Evolutionary conservation across 1,140 invertebrate genomes (phyloP).

Genomic region (Neotoxoptera formosana): DNA sequence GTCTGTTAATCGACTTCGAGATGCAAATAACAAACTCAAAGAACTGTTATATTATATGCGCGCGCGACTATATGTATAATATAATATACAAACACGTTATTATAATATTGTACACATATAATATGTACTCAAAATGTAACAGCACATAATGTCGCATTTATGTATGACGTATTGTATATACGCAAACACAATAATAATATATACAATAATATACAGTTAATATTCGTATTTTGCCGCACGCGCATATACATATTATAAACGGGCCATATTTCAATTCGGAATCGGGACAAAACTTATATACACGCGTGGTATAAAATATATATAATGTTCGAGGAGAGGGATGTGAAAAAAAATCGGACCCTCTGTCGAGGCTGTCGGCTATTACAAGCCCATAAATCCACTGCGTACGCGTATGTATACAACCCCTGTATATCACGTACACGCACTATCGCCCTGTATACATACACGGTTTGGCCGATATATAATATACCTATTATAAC

Average conservation of each 20-base stretch:
- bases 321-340: neutral
- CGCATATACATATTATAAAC: neutral
- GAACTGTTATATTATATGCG: neutral
- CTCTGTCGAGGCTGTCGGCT: slow-evolving; percentile 54
- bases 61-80: neutral
- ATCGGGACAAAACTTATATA: slow-evolving; percentile 34
- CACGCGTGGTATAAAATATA: slow-evolving; percentile 14
- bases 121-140: neutral
- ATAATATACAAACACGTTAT: neutral
- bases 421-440: slow-evolving; percentile 31
- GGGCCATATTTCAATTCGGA: slow-evolving; percentile 5
- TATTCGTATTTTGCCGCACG: neutral
- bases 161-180: neutral
- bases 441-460: slow-evolving; percentile 27
- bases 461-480: neutral
- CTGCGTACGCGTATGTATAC: neutral
- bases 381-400: slow-evolving; percentile 56
- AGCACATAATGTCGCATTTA: neutral
- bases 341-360: slow-evolving; percentile 39
- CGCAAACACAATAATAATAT: neutral
- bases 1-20: slow-evolving; percentile 37
- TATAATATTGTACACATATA: neutral
- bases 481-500: slow-evolving; percentile 4
- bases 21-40: slow-evolving; percentile 15
- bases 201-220: neutral